Percentiles rank a stretch among this genome's conserved stretches.
Evolutionary conservation across 2,888 invertebrate species (phyloP).

Genomic region (Aphodius sticticus): DNA sequence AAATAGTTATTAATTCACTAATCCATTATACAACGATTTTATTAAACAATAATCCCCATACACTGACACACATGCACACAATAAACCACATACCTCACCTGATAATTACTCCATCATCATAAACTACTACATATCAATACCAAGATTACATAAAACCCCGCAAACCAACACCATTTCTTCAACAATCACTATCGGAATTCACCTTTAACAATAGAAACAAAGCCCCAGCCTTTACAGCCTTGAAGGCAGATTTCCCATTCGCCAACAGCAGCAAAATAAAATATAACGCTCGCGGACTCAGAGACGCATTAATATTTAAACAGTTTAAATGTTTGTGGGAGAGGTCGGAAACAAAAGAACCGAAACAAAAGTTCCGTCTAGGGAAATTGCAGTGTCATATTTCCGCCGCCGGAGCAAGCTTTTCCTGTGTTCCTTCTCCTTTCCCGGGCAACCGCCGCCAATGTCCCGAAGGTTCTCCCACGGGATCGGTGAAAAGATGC

Average conservation of each 20-base stretch:
- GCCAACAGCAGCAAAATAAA: not conserved
- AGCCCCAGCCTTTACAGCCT: not conserved
- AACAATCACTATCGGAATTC: not conserved
- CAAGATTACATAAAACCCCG: not conserved
- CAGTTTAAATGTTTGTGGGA: constrained; percentile 20
- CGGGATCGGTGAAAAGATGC: constrained; percentile 18
- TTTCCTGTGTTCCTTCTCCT: constrained; percentile 10
- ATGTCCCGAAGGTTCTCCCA: constrained; percentile 12
- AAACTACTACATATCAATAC: no score
- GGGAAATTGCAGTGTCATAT: constrained; percentile 32
- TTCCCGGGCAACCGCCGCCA: not conserved
- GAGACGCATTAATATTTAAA: constrained; percentile 27
- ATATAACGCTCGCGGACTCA: not conserved
- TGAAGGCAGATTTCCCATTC: not conserved
- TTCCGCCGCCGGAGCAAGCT: constrained; percentile 23
- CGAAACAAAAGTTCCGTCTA: constrained; percentile 29
- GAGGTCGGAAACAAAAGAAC: constrained; percentile 10
- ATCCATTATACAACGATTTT: no score
- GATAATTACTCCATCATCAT: no score
- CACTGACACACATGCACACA: no score
- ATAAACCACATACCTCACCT: no score
- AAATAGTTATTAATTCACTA: no score
- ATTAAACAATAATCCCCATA: no score
- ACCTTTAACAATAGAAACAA: not conserved
- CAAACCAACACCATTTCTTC: no score